A percentile compares a stretch with the other conserved stretches of the same genome.
Conservation (phyloP, 1,140 invertebrate species). For the Drosophila tropicalis region DNA sequence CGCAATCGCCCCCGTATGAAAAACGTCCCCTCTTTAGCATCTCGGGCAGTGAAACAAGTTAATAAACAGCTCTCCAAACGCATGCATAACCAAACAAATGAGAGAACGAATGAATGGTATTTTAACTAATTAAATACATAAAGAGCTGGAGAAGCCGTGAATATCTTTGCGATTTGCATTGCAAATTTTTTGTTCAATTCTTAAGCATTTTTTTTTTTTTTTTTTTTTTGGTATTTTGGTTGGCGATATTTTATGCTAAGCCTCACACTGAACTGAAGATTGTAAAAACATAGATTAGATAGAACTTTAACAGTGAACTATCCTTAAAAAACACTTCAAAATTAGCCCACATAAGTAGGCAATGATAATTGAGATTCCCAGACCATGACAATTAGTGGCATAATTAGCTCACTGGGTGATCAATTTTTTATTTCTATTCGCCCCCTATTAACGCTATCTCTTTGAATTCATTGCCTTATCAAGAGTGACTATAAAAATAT, state of each 20-base stretch:
- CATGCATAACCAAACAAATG: constrained; percentile 66
- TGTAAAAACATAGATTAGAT: neutral
- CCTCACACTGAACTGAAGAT: constrained; percentile 49
- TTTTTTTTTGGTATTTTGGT: constrained; percentile 14
- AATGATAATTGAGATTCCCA: neutral
- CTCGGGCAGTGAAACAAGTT: constrained; percentile 61
- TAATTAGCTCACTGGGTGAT: neutral
- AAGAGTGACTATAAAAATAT: constrained; percentile 46
- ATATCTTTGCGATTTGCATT: constrained; percentile 59
- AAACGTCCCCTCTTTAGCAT: neutral
- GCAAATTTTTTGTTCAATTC: constrained; percentile 49
- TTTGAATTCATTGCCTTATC: constrained; percentile 4
- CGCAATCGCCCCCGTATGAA: neutral
- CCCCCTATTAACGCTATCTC: neutral
- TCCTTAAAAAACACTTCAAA: neutral
- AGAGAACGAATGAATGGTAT: constrained; percentile 50
- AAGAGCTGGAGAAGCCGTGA: constrained; percentile 34
- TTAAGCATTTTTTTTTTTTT: constrained; percentile 47
- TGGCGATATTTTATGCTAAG: constrained; percentile 59
- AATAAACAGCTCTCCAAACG: constrained; percentile 65
- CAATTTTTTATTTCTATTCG: neutral
- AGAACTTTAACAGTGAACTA: neutral
- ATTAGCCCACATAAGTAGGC: constrained; percentile 43
- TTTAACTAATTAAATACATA: constrained; percentile 71
- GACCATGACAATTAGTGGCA: neutral